Evolutionary conservation across 2,113 vertebrate genomes (phyloP).

Genomic region (Prionailurus viverrinus): DNA sequence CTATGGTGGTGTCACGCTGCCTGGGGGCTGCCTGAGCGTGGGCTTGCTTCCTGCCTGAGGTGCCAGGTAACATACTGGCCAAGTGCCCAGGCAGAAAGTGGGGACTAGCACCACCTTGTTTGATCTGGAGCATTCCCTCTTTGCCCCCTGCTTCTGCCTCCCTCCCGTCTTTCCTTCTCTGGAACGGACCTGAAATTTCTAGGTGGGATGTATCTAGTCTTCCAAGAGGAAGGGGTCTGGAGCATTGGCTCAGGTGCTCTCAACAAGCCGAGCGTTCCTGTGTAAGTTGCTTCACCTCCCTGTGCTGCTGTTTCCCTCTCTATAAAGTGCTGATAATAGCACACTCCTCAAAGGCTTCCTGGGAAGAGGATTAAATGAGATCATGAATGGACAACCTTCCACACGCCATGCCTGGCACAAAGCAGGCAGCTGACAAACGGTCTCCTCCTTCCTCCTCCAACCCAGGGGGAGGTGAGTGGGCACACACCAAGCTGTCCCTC

Average conservation of each 20-base stretch:
- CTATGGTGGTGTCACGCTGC: rapidly evolving
- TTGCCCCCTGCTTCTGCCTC: not conserved
- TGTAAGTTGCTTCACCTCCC: not conserved
- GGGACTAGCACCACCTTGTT: not conserved
- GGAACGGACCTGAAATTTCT: not conserved
- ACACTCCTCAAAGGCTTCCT: not conserved
- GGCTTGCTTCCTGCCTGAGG: not conserved
- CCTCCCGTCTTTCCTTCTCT: not conserved
- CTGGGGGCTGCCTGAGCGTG: not conserved
- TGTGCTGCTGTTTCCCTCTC: not conserved
- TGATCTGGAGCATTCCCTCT: not conserved
- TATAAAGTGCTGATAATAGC: not conserved
- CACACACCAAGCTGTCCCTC: not conserved
- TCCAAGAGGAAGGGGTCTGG: not conserved
- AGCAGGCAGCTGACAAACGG: not conserved
- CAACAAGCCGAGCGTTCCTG: not conserved
- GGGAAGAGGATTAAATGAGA: not conserved
- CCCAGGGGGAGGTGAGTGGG: not conserved
- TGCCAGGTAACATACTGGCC: not conserved
- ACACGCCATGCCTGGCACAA: not conserved
- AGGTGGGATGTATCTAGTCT: not conserved
- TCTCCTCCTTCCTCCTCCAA: not conserved
- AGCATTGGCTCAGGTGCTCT: not conserved
- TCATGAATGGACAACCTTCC: not conserved
- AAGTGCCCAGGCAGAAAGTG: slow-evolving; percentile 23